Evolutionary conservation across 2,797 vertebrate species (phyloP), one percentile per base, ranked within the genome.

Genomic region (Crenichthys baileyi): DNA sequence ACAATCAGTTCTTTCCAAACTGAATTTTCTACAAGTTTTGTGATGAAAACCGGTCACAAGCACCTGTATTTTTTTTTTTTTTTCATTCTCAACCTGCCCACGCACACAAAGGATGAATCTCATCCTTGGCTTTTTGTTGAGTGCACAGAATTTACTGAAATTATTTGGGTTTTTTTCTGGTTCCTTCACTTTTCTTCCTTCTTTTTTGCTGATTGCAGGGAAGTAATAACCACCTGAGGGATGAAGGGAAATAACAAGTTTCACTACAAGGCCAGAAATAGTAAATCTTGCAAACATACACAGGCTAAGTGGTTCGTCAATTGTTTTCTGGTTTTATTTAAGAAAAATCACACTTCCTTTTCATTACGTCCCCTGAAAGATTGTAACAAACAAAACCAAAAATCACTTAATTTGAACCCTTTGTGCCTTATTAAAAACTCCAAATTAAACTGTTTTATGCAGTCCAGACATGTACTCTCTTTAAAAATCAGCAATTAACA

Each of bases 231-330:
- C 67, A 87, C 80, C 85, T 82, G 77, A 2, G 84, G 89, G 83
- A 73, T 87, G 75, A 82, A 78, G 83, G 82, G 77, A 90, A 91
- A 88, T 87, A 73, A 92, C 87, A 77, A 80, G 90, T 92, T 92
- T 88, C 88, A 72, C 79, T 77, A 79, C 80, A 79, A 90, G 85
- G 83, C 88, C 86, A 81, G 80, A 74, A 73, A 70, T 71, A 81
- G 68, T 72, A 75, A 79, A 83, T 79, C 83, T 79, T 78, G 68
- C 79, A 89, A 89, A 85, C 80, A 81, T 77, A 80, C 72, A 75
- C 65, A 74, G 55, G 68, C 75, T 5, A 81, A 88, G 88, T 70
- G 29, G 80, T 84, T 44, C 77, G 72, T 85, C 87, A 89, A 84
- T 90, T 91, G 85, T 70, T 5, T 16, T 11, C 58, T 76, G 22